Evolutionary conservation across 2,113 vertebrate species (phyloP).

Genomic region (Etheostoma spectabile): DNA sequence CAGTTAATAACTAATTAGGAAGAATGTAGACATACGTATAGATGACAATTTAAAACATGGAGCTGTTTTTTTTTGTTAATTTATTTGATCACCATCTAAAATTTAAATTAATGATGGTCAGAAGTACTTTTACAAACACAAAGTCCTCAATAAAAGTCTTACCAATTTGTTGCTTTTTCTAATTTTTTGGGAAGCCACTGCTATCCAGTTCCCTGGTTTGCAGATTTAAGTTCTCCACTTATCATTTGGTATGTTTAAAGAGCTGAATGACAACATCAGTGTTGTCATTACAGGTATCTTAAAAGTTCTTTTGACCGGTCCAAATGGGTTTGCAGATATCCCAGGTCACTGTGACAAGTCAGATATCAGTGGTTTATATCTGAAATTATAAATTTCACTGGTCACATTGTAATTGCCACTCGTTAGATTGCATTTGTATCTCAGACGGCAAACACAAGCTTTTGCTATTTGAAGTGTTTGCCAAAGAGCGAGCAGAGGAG

Average conservation of each 20-base stretch:
- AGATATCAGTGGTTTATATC: neutral
- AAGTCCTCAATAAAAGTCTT: too few relatives aligned
- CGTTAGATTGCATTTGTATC: neutral
- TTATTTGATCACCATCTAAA: too few relatives aligned
- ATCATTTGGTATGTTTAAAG: neutral
- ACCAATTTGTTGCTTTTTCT: too few relatives aligned
- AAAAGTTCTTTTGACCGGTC: neutral
- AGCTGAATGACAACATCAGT: neutral
- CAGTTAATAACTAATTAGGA: too few relatives aligned
- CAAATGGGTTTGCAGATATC: neutral
- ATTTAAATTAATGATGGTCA: too few relatives aligned
- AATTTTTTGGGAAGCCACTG: too few relatives aligned
- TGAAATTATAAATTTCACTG: neutral
- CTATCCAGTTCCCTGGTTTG: neutral
- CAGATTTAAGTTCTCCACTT: too few relatives aligned
- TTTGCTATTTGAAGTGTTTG: constrained; percentile 20
- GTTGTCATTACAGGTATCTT: neutral
- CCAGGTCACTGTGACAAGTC: neutral
- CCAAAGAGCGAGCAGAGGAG: neutral
- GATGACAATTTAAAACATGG: too few relatives aligned
- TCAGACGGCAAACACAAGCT: constrained; percentile 23
- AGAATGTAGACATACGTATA: too few relatives aligned
- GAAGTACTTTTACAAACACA: too few relatives aligned
- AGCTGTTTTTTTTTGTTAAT: too few relatives aligned
- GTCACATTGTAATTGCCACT: neutral